A percentile compares a stretch with the other conserved stretches of the same genome.
Evolutionary conservation across 2,888 invertebrate species (phyloP).

Genomic region (Catocala sponsa): DNA sequence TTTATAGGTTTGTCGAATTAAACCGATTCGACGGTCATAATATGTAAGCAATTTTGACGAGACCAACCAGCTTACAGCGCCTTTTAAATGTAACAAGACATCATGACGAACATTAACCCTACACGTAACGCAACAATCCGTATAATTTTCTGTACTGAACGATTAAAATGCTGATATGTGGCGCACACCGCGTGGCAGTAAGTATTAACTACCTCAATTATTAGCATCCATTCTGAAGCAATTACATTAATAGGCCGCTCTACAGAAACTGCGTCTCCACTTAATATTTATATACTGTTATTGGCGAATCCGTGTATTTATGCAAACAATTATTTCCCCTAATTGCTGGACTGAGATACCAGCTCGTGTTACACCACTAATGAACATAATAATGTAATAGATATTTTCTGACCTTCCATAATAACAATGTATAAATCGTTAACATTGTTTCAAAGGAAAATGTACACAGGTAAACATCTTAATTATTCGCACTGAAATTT

Average conservation of each 20-base stretch:
- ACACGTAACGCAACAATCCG: slow-evolving; percentile 10
- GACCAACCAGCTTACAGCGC: no score
- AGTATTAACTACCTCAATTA: slow-evolving; percentile 37
- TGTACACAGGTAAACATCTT: slow-evolving; percentile 43
- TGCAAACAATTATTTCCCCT: slow-evolving; percentile 83
- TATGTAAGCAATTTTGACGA: no score
- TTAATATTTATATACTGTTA: slow-evolving; percentile 77
- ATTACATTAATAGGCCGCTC: slow-evolving; percentile 76
- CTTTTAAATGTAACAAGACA: not conserved
- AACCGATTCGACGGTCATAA: no score
- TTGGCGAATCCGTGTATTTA: slow-evolving; percentile 76
- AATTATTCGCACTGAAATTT: slow-evolving; percentile 40
- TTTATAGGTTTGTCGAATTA: no score
- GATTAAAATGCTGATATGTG: slow-evolving; percentile 30
- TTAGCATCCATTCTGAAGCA: slow-evolving; percentile 65
- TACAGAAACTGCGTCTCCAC: slow-evolving; percentile 72
- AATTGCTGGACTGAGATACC: slow-evolving; percentile 76
- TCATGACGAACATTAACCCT: not conserved
- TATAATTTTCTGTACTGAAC: slow-evolving; percentile 26
- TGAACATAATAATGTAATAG: slow-evolving; percentile 84
- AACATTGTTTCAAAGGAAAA: slow-evolving; percentile 62
- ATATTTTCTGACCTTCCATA: slow-evolving; percentile 82
- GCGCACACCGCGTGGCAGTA: slow-evolving; percentile 32
- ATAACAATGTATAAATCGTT: slow-evolving; percentile 65
- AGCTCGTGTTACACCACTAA: slow-evolving; percentile 78